A percentile compares a stretch with the other conserved stretches of the same genome.
These are phyloP conservation scores for Danaus chrysippus DNA, from an alignment of 2,888 invertebrate genomes.

Conservation along the genomic window DNA sequence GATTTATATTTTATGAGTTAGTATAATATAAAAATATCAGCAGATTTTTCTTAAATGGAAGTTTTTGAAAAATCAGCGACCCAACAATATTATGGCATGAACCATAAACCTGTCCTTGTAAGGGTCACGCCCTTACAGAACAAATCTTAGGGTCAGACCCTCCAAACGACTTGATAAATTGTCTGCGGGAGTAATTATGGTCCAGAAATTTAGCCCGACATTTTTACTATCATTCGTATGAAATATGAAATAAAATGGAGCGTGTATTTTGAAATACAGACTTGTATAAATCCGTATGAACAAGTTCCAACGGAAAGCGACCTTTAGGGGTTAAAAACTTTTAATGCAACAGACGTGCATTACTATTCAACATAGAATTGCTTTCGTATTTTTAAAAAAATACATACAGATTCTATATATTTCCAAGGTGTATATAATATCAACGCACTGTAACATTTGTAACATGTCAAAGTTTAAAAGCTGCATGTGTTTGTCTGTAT, in stretches of 20 bases:
- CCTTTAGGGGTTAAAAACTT: too few species aligned
- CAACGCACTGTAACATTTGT: conserved; percentile 18
- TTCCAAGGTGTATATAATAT: neutral
- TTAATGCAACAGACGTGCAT: too few species aligned
- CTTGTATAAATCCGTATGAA: too few species aligned
- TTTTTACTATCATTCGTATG: neutral
- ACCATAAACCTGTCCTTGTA: conserved; percentile 39
- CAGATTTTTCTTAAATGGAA: neutral
- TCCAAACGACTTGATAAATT: conserved; percentile 27
- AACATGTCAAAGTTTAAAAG: conserved; percentile 67
- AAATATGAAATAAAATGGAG: neutral
- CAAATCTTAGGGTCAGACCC: conserved; percentile 38
- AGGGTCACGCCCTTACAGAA: conserved; percentile 52
- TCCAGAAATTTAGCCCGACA: conserved; percentile 1
- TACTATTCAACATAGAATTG: too few species aligned
- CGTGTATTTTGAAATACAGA: too few species aligned
- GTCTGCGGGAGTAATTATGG: conserved; percentile 28
- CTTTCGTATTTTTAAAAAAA: too few species aligned
- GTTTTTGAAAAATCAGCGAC: conserved; percentile 42
- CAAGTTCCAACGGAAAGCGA: too few species aligned
- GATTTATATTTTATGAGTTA: neutral
- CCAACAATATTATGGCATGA: conserved; percentile 15
- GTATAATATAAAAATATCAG: neutral
- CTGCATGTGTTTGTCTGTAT: conserved; percentile 68
- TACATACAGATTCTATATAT: too few species aligned